A percentile compares a stretch with the other conserved stretches of the same genome.
Evolutionary conservation across 2,797 vertebrate species (phyloP).

Genomic region (Nyctibius grandis): DNA sequence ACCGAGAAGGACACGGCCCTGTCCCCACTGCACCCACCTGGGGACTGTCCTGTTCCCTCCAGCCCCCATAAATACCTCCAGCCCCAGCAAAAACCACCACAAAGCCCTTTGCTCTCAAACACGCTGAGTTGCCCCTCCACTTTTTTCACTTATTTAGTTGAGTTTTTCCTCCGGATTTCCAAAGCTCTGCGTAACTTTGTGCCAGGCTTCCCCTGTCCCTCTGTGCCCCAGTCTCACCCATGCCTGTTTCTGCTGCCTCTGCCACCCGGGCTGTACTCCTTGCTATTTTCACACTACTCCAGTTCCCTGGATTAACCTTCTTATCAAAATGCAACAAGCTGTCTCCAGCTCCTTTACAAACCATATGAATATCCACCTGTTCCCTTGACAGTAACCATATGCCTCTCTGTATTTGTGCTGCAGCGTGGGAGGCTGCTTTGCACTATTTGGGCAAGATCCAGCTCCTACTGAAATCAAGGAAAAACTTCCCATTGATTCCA

Average conservation of each 20-base stretch:
- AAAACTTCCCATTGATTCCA: conserved; percentile 16
- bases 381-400: conserved; percentile 55
- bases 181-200: background rate
- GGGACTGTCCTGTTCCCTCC: background rate
- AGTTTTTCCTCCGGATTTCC: background rate
- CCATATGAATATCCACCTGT: conserved; percentile 49
- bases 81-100: background rate
- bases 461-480: conserved; percentile 19
- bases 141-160: background rate
- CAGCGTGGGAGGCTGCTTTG: background rate
- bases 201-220: background rate
- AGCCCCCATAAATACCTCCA: background rate
- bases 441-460: conserved; percentile 24
- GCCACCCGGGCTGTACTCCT: background rate
- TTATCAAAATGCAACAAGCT: conserved; percentile 15
- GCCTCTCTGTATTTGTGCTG: conserved; percentile 21
- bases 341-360: conserved; percentile 15
- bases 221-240: background rate
- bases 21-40: background rate
- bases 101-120: background rate
- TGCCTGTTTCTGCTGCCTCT: background rate
- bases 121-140: background rate
- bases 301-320: conserved; percentile 23
- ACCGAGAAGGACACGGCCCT: too few relatives aligned
- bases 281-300: background rate